Conservation (phyloP, 64 coral and sea anemone species). For the Stichodactyla mertensii region DNA sequence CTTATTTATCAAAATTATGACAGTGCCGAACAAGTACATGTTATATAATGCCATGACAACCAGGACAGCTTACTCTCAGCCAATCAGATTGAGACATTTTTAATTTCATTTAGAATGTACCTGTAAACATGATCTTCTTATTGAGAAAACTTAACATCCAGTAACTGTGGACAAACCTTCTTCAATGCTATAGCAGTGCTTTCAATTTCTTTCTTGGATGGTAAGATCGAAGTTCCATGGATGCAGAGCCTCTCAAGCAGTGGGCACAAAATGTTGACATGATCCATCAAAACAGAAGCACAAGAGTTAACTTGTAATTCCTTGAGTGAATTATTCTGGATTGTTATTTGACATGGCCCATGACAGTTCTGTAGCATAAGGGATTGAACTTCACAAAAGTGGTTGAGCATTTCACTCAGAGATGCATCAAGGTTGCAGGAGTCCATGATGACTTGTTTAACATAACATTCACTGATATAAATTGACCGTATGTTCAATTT, state of each 20-base stretch:
- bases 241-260: constrained; percentile 51
- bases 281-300: constrained; percentile 65
- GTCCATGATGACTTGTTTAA: constrained; percentile 55
- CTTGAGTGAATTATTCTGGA: constrained; percentile 48
- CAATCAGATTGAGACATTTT: too few relatives aligned
- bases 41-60: too few relatives aligned
- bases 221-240: constrained; percentile 35
- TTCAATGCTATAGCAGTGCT: constrained; percentile 6
- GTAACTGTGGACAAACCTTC: not conserved
- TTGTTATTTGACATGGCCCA: constrained; percentile 64
- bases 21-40: too few relatives aligned
- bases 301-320: constrained; percentile 47
- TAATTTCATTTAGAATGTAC: too few relatives aligned
- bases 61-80: too few relatives aligned
- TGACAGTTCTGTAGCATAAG: constrained; percentile 64
- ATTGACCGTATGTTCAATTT: constrained; percentile 59
- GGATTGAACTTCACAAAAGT: constrained; percentile 40
- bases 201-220: constrained; percentile 13
- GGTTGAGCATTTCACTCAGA: constrained; percentile 32
- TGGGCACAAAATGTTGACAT: constrained; percentile 60
- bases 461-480: constrained; percentile 29
- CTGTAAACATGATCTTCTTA: not conserved
- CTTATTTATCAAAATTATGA: too few relatives aligned
- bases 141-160: constrained; percentile 7
- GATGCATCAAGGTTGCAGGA: constrained; percentile 65